A percentile compares a stretch with the other conserved stretches of the same genome.
These are phyloP conservation scores for Platysternon megacephalum DNA, from an alignment of 2,113 vertebrate genomes.

Conservation along the genomic window DNA sequence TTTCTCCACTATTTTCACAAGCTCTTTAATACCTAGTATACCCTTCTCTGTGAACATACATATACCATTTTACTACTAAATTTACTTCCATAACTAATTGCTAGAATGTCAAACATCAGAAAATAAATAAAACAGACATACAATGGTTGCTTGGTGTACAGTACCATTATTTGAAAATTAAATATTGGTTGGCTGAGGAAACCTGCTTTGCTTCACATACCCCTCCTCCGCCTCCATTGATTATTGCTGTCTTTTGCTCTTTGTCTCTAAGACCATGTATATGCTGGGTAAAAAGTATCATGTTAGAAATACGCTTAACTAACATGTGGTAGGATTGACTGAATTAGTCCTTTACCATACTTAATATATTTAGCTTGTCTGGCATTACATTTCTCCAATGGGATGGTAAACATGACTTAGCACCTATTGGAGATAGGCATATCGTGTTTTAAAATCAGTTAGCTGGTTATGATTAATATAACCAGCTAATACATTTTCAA, in stretches of 20 bases:
- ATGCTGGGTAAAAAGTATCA: too few relatives aligned
- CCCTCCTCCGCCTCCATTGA: not conserved
- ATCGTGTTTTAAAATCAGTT: not conserved
- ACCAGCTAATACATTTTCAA: not conserved
- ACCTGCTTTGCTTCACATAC: not conserved
- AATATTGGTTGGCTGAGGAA: not conserved
- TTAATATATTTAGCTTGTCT: too few relatives aligned
- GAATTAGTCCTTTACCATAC: too few relatives aligned
- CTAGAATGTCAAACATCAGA: not conserved
- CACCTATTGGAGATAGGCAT: too few relatives aligned
- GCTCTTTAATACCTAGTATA: too few relatives aligned
- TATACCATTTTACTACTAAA: not conserved
- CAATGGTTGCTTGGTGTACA: not conserved
- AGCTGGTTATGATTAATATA: not conserved
- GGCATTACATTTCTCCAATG: too few relatives aligned
- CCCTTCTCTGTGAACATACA: not conserved
- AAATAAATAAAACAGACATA: not conserved
- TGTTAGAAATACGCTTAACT: too few relatives aligned
- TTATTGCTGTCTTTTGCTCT: not conserved
- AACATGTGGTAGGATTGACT: too few relatives aligned
- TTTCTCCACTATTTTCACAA: too few relatives aligned
- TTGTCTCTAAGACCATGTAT: too few relatives aligned
- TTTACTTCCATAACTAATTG: not conserved
- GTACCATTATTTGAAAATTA: not conserved
- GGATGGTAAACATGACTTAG: too few relatives aligned